These are phyloP conservation scores for Campoplex capitator DNA, from an alignment of 2,888 invertebrate species.

Conservation along the genomic window DNA sequence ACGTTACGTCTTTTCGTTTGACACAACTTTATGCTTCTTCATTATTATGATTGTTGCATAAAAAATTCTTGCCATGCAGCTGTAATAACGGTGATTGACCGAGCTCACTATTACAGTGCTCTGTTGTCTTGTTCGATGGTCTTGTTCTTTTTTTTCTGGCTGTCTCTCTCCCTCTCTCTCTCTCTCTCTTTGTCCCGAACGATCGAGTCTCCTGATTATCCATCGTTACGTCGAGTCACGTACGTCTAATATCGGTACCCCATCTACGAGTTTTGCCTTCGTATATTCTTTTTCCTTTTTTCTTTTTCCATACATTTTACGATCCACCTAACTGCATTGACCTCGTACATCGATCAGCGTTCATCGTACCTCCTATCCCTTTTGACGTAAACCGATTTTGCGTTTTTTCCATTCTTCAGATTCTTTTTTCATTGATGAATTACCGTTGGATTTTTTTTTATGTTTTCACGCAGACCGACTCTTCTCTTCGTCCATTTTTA, in stretches of 20 bases:
- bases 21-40: not conserved
- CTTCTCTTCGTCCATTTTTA: not conserved
- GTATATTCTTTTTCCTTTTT: not conserved
- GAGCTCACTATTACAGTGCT: conserved; percentile 31
- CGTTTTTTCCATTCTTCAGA: not conserved
- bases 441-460: not conserved
- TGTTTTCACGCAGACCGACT: not conserved
- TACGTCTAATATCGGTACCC: conserved; percentile 52
- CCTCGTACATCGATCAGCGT: conserved; percentile 22
- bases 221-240: conserved; percentile 48
- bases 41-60: conserved; percentile 43
- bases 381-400: not conserved
- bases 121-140: conserved; percentile 21
- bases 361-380: not conserved
- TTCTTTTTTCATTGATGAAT: not conserved
- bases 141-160: conserved; percentile 10
- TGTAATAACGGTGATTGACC: conserved; percentile 60
- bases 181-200: conserved; percentile 21
- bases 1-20: conserved; percentile 21
- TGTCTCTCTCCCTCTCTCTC: not conserved
- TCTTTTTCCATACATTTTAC: conserved; percentile 13
- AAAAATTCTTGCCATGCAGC: conserved; percentile 35
- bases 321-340: conserved; percentile 37
- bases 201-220: conserved; percentile 47
- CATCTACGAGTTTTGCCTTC: conserved; percentile 32